Evolutionary conservation across 92 coral and sea anemone species (phyloP), one percentile per base, ranked within the genome.

Genomic region (Porites divaricata): DNA sequence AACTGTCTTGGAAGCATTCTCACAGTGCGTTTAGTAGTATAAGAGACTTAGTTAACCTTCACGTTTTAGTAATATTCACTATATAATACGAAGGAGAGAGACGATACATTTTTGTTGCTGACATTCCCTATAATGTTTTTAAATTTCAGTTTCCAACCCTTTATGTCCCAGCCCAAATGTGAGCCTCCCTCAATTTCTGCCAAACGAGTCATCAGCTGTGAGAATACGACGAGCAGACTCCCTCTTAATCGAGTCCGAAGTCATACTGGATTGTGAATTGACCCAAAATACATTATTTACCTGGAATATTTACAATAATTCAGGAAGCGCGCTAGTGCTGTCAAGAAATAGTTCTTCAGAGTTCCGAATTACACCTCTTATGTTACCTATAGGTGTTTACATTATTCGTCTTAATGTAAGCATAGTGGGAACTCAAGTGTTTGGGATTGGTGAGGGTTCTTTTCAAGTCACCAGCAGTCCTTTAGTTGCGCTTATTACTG

Each of bases 401-500:
- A 16, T 58, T 61, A 87, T 89, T 1, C 72, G 58, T n/a, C 83
- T 85, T 7, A 85, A 70, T 0, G 93, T 85, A 19, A 50, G 10
- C 63, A 79, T 85, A 74, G 26, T 78, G 41, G 86, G 78, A 1
- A 66, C 62, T 41, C 83, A 76, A 7, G 86, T 89, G 54, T 85
- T 51, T 67, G 81, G 81, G 45, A 19, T 28, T 13, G 50, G 63
- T 52, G 48, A 9, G 6, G 89, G 89, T 25, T 89, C 67, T 50
- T 71, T 89, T 20, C 50, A 85, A 41, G 56, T 89, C 0, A 66
- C 15, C 65, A 79, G 67, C 10, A 68, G 89, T 67, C 76, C 86
- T 21, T 65, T 89, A 61, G 86, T 89, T 24, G 92, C 92, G 48
- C 13, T 54, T 63, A 74, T 89, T 23, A 66, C 75, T 51, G 92